Base-by-base conservation (phyloP, 2,888 invertebrate species). In the Drosophila kokeensis region DNA sequence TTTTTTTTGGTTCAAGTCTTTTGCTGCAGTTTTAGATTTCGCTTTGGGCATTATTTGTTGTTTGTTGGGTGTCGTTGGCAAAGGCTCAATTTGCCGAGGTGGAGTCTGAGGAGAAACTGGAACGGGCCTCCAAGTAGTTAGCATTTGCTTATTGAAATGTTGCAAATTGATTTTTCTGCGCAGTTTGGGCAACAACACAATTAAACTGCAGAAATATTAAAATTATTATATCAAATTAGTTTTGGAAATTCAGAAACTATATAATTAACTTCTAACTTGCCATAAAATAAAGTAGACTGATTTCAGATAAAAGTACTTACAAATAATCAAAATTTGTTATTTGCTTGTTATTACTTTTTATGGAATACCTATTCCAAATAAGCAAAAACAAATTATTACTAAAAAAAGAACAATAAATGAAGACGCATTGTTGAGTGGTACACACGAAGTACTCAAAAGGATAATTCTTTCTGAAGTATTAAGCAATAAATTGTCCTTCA, bases 71-170 rank as follows among this genome's bases (percentile, higher is more conserved):
- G 84, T 80, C 81, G 78, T 71, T 69, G 53, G 78, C 71, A 75
- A 79, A 79, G 79, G 78, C 78, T 79, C 75, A 79, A 79, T 79
- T 79, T 78, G 68, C 50, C 42, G 48, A 53, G 61, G 53, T 50
- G 53, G 30, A 65, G 66, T 63, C 55, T 32, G 36, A 30, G 52
- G 57, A 32, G 57, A 38, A 64, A 50, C 45, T 62, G 70, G 36
- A 53, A 70, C 53, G 64, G 40, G 40, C 32, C 49, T 55, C 60
- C 67, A 54, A 48, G 69, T 83, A 62, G 82, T 84, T 84, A 83
- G 84, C 80, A 69, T 80, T 71, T 57, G 79, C 74, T 79, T 87
- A 87, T 84, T 83, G 84, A 87, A 84, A 84, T 83, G 82, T 84
- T 76, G 78, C 65, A 75, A 87, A 83, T 74, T 76, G 72, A 78